Conservation (phyloP, 1,140 invertebrate species). For the Leptopilina clavipes region DNA sequence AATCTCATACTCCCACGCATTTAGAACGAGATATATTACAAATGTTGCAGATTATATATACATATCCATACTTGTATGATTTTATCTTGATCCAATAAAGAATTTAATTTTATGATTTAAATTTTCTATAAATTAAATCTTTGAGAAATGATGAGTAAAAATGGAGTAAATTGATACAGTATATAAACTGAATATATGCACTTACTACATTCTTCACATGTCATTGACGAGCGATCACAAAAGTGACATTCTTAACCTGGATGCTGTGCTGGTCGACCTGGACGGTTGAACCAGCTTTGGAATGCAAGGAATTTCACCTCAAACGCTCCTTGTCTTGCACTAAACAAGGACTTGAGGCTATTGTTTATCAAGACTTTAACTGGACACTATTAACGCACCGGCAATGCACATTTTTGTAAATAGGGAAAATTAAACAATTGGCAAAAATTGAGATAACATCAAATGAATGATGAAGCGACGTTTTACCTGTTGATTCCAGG, state of each 20-base stretch:
- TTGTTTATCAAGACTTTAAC: not conserved
- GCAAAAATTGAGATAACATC: no score
- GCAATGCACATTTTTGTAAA: not conserved
- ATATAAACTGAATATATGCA: slow-evolving; percentile 25
- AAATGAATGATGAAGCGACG: no score
- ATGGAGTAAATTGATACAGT: no score
- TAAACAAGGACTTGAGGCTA: not conserved
- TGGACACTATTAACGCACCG: not conserved
- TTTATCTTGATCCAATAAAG: not conserved
- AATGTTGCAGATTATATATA: not conserved
- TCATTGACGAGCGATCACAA: slow-evolving; percentile 64
- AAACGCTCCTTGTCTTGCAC: slow-evolving; percentile 42
- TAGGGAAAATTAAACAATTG: not conserved
- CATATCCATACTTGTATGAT: not conserved
- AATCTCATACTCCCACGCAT: not conserved
- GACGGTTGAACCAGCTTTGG: slow-evolving; percentile 51
- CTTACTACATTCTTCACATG: slow-evolving; percentile 69
- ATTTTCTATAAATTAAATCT: no score
- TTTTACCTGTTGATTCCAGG: no score
- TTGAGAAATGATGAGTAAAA: no score
- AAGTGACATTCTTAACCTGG: slow-evolving; percentile 67
- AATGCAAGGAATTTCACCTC: slow-evolving; percentile 62
- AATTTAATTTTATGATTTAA: no score
- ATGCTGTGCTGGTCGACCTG: slow-evolving; percentile 62
- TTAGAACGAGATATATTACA: not conserved